Evolutionary conservation across 2,113 vertebrate species (phyloP).

Genomic region (Hemicordylus capensis): DNA sequence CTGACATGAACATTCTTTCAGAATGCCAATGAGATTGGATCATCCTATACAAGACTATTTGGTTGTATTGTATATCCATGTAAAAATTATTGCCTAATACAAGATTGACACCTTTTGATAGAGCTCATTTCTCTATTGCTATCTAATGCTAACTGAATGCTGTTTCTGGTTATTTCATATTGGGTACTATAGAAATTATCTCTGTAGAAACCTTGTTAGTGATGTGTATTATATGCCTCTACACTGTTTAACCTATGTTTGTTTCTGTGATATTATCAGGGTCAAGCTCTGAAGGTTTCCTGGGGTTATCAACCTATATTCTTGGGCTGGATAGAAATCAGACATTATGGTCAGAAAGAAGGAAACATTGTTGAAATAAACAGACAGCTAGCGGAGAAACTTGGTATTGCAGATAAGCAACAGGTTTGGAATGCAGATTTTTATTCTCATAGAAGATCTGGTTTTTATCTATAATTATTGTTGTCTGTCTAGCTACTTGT

Average conservation of each 20-base stretch:
- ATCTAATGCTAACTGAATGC: too few relatives aligned
- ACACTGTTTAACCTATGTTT: conserved; percentile 11
- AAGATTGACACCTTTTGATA: not conserved
- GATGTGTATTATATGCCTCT: not conserved
- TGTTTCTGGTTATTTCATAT: too few relatives aligned
- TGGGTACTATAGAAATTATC: not conserved
- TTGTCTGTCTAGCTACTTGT: not conserved
- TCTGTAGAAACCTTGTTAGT: not conserved
- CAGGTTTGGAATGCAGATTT: conserved; percentile 77
- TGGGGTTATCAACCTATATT: conserved; percentile 79
- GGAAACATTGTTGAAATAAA: conserved; percentile 85
- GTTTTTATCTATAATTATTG: not conserved
- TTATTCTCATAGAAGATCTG: not conserved
- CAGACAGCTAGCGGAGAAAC: conserved; percentile 87
- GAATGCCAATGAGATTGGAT: not conserved
- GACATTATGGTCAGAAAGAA: conserved; percentile 66
- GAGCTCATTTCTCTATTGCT: too few relatives aligned
- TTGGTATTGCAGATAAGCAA: conserved; percentile 86
- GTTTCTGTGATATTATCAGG: conserved; percentile 71
- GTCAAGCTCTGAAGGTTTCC: conserved; percentile 88
- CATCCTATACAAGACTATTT: too few relatives aligned
- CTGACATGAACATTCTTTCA: not conserved
- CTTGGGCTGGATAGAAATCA: conserved; percentile 89
- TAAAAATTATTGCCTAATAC: too few relatives aligned
- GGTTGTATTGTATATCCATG: too few relatives aligned